Evolutionary conservation across 2,113 vertebrate genomes (phyloP).

Genomic region (Alexandromys fortis): DNA sequence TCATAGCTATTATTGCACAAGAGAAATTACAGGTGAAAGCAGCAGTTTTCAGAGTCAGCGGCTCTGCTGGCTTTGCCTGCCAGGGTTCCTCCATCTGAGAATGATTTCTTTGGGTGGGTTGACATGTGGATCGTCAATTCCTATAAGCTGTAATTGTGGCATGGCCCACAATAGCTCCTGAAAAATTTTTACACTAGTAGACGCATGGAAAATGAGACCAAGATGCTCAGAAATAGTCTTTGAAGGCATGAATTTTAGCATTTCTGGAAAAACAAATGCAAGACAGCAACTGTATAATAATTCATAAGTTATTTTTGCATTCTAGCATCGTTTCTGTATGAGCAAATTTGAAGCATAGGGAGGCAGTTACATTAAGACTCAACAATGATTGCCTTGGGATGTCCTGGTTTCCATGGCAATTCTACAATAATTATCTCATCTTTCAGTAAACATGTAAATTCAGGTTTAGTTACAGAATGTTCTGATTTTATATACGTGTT

Average conservation of each 20-base stretch:
- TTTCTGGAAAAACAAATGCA: slow-evolving; percentile 55
- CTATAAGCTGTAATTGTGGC: no score
- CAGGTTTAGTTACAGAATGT: slow-evolving; percentile 62
- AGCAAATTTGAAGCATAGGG: slow-evolving; percentile 66
- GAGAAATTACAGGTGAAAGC: no score
- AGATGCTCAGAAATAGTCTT: slow-evolving; percentile 58
- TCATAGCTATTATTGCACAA: no score
- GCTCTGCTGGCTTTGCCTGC: no score
- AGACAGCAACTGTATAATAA: slow-evolving; percentile 67
- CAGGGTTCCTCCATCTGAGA: no score
- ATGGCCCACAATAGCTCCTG: no score
- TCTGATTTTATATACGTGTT: slow-evolving; percentile 58
- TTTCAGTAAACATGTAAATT: slow-evolving; percentile 68
- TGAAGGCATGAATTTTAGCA: slow-evolving; percentile 24
- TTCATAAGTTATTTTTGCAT: slow-evolving; percentile 69
- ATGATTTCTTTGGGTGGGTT: no score
- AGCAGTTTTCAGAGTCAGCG: no score
- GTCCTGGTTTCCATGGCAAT: slow-evolving; percentile 71
- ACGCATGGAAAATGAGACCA: slow-evolving; percentile 4
- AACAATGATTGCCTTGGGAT: slow-evolving; percentile 61
- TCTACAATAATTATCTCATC: slow-evolving; percentile 73
- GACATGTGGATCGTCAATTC: no score
- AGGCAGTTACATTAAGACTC: slow-evolving; percentile 61
- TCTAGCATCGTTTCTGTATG: slow-evolving; percentile 51
- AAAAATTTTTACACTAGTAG: background rate